Evolutionary conservation across 2,888 invertebrate genomes (phyloP), one percentile per base, ranked within the genome.

Genomic region (Drosophila kambysellisi): DNA sequence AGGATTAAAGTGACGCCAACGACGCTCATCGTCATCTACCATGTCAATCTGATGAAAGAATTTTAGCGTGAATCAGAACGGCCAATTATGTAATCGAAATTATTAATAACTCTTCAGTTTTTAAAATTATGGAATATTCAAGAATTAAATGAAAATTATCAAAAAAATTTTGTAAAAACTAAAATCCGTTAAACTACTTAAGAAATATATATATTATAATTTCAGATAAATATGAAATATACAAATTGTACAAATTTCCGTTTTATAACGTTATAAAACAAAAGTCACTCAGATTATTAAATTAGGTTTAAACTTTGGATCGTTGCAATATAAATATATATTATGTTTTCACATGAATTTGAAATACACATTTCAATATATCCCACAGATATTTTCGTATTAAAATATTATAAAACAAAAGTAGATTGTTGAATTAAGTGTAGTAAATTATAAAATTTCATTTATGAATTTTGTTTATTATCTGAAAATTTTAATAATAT

Each of bases 11-110:
- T 95, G 94, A 68, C 95, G 94, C 97, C 97, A 98, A 79, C 97
- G 94, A 48, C 96, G 94, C 75, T 95, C 95, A 88, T 97, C 97
- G 32, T 95, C 96, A 61, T 97, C 97, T 68, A 98, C 95, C 94
- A 98, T 95, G 90, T 98, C 98, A 79, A 96, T 95, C 94, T 96
- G 33, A 57, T 8, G 15, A 35, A 25, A 35, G 15, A 12, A 29
- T 17, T n/a, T 29, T 11, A 8, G 7, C 35, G 20, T 20, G n/a
- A 57, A 20, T 41, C 20, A 41, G 6, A 30, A n/a, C 17, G 1
- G 15, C 0, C 25, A 46, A 15, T 46, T 46, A 25, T 15, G 15
- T 46, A 25, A 25, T 25, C 11, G 5, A 43, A 5, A 11, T 43
- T n/a, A 43, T n/a, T 11, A n/a, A 43, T n/a, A n/a, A 11, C 11